Evolutionary conservation across 2,888 invertebrate species (phyloP), one percentile per base, ranked within the genome.

Genomic region (Platerodrilus igneus): DNA sequence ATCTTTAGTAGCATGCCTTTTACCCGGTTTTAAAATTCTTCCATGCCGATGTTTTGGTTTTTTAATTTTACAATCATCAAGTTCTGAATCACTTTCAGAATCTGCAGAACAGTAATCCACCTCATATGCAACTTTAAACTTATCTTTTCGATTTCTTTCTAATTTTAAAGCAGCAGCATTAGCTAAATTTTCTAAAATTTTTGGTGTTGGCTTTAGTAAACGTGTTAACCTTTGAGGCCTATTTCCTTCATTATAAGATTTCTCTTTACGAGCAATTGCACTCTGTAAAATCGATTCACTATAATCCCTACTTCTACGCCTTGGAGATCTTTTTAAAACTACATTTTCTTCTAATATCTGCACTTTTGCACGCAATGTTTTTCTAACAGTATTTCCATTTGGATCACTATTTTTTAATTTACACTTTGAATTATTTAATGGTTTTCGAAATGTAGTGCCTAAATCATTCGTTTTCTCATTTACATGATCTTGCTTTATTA

Each of bases 251-350:
- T 77, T 77, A 53, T 79, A 81, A 1, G 78, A 78, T 52, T 83
- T 83, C 59, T 83, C 81, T 59, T 84, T 84, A 8, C 82, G 71
- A 1, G 82, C 82, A 53, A 83, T 83, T 6, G 83, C 83, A 63
- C 76, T 79, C 45, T 83, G 80, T 13, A 85, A 63, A 17, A 83
- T 75, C 30, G 81, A 80, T 45, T 79, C 76, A 9, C 66, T 66
- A 25, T 68, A 73, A 51, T 81, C 80, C 57, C 78, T 80, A 50
- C 78, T 78, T 28, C 78, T 69, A 20, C 81, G 72, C 33, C 81
- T 72, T 0, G 79, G 76, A 1, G 79, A 78, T 11, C 83, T 72
- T 61, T 83, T 84, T 1, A 76, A 53, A 29, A 68, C 71, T 37
- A 68, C 69, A 37, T 73, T 53, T 28, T 57, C 53, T 22, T 60